Evolutionary conservation across 2,888 invertebrate species (phyloP).

Genomic region (Metacarcinus magister): DNA sequence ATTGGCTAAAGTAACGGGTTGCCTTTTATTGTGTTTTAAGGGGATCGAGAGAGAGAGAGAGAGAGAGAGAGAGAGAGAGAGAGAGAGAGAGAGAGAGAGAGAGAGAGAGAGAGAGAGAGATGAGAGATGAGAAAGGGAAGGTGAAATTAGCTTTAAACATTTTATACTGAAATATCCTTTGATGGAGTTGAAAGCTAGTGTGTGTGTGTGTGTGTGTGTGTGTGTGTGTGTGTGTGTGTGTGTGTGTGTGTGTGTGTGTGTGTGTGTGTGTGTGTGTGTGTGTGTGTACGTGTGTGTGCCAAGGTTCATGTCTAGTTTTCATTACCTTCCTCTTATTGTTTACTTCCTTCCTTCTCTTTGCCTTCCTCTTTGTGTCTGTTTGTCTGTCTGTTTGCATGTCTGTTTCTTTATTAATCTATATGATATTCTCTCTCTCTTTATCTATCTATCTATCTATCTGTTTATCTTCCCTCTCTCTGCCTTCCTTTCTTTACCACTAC

Average conservation of each 20-base stretch:
- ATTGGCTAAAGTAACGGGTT: slow-evolving; percentile 66
- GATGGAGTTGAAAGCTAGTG: neutral
- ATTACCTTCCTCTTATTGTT: neutral
- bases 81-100: slow-evolving; percentile 54
- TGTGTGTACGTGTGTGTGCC: slow-evolving; percentile 21
- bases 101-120: slow-evolving; percentile 34
- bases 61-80: slow-evolving; percentile 63
- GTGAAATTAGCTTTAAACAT: neutral
- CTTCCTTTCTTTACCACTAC: neutral
- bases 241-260: slow-evolving; percentile 47
- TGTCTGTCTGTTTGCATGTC: neutral
- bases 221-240: slow-evolving; percentile 67
- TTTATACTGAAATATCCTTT: neutral
- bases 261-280: slow-evolving; percentile 31
- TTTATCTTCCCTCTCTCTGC: neutral
- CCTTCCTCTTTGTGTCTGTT: neutral
- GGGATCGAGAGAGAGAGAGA: slow-evolving; percentile 47
- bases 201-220: slow-evolving; percentile 55
- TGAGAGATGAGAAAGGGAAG: slow-evolving; percentile 7
- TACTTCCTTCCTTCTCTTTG: neutral
- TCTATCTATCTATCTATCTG: neutral
- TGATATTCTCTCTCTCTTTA: neutral
- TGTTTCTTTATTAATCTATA: neutral
- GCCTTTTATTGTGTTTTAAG: neutral
- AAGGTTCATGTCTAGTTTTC: neutral